Conservation (phyloP, 2,888 invertebrate genomes). For the Pediacus dermestoides region DNA sequence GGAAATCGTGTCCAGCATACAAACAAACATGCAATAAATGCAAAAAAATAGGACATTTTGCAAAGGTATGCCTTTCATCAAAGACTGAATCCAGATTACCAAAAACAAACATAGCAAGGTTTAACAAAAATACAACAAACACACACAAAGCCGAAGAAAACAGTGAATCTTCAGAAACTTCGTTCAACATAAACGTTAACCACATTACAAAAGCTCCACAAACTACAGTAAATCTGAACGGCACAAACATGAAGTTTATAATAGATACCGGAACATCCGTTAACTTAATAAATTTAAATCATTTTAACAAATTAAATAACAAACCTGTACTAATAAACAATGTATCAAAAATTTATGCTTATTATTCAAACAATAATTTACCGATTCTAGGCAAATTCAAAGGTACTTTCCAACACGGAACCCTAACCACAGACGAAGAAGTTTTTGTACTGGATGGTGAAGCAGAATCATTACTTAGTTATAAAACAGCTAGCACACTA, state of each 20-base stretch:
- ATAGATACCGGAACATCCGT: slow-evolving; percentile 14
- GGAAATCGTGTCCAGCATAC: slow-evolving; percentile 16
- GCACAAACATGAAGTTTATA: no score
- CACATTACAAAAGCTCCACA: not conserved
- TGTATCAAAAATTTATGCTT: slow-evolving; percentile 4
- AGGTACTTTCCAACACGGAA: slow-evolving; percentile 2
- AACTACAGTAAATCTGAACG: slow-evolving; percentile 1
- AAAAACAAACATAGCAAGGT: no score
- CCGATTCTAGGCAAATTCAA: slow-evolving; percentile 9
- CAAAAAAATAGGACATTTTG: slow-evolving; percentile 15
- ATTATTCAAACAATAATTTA: slow-evolving; percentile 4
- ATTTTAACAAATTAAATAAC: slow-evolving; percentile 8
- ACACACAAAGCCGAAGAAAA: no score
- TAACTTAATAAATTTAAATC: slow-evolving; percentile 8
- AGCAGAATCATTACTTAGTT: slow-evolving; percentile 8
- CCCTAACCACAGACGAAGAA: not conserved
- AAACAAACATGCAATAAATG: slow-evolving; percentile 14
- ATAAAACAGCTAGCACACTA: slow-evolving; percentile 8
- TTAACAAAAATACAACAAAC: no score
- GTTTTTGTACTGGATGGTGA: slow-evolving; percentile 9
- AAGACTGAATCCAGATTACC: no score
- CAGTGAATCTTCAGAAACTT: not conserved
- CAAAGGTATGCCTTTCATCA: slow-evolving; percentile 16
- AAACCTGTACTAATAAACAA: slow-evolving; percentile 1
- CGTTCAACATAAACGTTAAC: not conserved